These are phyloP conservation scores for Noctua pronuba DNA, from an alignment of 2,888 invertebrate genomes.

Conservation along the genomic window DNA sequence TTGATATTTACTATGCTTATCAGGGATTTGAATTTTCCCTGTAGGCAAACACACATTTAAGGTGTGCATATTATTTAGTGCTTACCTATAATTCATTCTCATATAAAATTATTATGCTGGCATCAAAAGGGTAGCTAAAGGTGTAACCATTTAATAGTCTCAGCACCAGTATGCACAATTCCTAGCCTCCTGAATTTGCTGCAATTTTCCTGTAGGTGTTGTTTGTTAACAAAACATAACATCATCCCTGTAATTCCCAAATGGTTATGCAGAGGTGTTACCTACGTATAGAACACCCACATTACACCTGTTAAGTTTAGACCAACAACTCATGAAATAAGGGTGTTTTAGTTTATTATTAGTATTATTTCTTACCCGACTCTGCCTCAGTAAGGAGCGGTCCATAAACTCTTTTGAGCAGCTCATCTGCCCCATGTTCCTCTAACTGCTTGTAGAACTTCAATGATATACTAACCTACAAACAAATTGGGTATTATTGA, in stretches of 20 bases:
- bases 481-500: slow-evolving; percentile 58
- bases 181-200: no score
- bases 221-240: not conserved
- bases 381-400: slow-evolving; percentile 95
- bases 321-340: not conserved
- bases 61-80: not conserved
- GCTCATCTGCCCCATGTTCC: slow-evolving; percentile 99
- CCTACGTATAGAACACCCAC: not conserved
- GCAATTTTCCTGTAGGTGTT: not conserved
- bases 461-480: slow-evolving; percentile 98
- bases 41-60: not conserved
- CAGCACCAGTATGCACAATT: not conserved
- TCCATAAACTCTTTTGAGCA: slow-evolving; percentile 98
- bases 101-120: not conserved
- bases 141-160: not conserved
- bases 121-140: not conserved
- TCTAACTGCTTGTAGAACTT: slow-evolving; percentile 99
- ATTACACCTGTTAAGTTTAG: not conserved
- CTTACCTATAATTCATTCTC: not conserved
- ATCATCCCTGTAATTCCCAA: no score
- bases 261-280: not conserved
- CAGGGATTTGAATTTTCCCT: slow-evolving; percentile 4
- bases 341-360: not conserved
- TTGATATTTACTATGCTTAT: not conserved
- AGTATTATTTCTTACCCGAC: slow-evolving; percentile 91